phyloP scores from a whole-genome alignment of 2,113 vertebrate genomes.

The Tenebrosternarchus preto region DNA sequence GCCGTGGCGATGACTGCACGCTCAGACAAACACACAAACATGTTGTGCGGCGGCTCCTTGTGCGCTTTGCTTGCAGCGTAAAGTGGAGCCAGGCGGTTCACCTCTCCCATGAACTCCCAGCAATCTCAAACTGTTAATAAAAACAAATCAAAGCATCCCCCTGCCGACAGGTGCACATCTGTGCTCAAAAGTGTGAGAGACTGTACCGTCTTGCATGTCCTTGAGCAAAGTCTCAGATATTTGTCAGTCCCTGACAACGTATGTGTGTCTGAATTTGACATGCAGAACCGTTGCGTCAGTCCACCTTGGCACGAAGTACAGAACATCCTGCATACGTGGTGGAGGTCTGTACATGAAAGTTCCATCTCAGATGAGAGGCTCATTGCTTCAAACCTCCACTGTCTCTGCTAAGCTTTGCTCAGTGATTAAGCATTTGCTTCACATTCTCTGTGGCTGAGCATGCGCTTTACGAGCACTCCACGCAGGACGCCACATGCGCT shows the following conservation, averaged over 20 bases:
- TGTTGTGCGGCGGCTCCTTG: not conserved
- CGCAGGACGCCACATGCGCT: too few relatives aligned
- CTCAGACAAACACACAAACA: constrained; percentile 1
- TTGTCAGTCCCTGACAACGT: not conserved
- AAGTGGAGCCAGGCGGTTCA: constrained; percentile 28
- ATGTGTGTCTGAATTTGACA: not conserved
- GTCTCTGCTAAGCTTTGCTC: constrained; percentile 1
- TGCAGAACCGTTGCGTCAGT: not conserved
- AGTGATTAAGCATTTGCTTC: constrained; percentile 2
- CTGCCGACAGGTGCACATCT: constrained; percentile 48
- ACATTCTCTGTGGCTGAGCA: not conserved
- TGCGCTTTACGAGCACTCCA: not conserved
- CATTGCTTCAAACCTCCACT: not conserved
- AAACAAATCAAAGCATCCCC: constrained; percentile 52
- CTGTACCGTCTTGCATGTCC: not conserved
- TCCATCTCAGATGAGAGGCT: too few relatives aligned
- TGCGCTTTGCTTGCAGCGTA: not conserved
- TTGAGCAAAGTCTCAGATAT: constrained; percentile 15
- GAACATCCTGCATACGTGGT: not conserved
- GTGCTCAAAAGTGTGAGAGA: constrained; percentile 43
- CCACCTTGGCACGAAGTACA: not conserved
- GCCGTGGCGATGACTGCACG: not conserved
- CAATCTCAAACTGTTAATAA: constrained; percentile 45
- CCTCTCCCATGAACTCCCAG: constrained; percentile 55
- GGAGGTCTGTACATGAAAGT: not conserved